Conservation (phyloP, 64 coral and sea anemone genomes). For the Porites lutea region DNA sequence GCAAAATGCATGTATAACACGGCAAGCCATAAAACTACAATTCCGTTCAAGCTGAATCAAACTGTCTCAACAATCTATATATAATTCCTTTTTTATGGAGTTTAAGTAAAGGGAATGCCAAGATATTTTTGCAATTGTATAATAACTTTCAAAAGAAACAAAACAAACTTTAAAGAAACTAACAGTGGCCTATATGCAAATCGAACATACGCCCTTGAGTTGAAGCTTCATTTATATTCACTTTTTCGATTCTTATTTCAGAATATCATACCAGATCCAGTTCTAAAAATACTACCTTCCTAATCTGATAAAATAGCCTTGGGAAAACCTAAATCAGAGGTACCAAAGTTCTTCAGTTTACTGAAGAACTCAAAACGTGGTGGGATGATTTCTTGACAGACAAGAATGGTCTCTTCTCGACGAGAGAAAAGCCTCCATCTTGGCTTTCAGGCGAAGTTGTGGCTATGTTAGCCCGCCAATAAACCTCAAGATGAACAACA, state of each 20-base stretch:
- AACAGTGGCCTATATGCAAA: no score
- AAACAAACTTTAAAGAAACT: no score
- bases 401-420: background rate
- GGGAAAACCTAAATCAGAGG: background rate
- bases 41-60: no score
- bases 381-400: conserved; percentile 8
- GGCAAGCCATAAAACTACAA: no score
- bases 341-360: conserved; percentile 26
- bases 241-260: background rate
- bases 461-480: background rate
- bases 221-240: background rate
- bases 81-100: no score
- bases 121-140: no score
- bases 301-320: background rate
- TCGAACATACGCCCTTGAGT: background rate
- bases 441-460: conserved; percentile 10
- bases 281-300: background rate
- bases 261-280: background rate
- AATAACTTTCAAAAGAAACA: no score
- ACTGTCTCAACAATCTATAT: no score
- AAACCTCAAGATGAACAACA: no score
- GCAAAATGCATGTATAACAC: no score
- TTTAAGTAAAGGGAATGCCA: no score
- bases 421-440: background rate
- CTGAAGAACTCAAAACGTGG: conserved; percentile 1